Conservation (phyloP, 1,140 invertebrate genomes). For the Sycophaga agraensis region DNA sequence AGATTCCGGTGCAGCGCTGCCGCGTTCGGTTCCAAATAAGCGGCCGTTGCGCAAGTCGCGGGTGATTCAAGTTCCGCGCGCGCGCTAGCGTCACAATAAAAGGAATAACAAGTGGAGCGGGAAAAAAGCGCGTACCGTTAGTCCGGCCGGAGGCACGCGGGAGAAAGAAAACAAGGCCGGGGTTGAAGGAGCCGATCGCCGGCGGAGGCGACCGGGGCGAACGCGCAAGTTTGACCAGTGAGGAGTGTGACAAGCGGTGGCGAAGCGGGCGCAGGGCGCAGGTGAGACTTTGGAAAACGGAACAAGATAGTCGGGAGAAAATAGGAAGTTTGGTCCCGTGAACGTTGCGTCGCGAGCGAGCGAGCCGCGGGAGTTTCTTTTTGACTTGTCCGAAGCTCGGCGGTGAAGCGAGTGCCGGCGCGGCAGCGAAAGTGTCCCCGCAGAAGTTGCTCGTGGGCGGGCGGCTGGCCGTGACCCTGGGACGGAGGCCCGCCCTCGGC, state of each 20-base stretch:
- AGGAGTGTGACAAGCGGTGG: background rate
- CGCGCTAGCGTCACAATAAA: conserved; percentile 7
- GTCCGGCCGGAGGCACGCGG: background rate
- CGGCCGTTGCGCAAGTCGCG: conserved; percentile 18
- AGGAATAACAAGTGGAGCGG: background rate
- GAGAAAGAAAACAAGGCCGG: background rate
- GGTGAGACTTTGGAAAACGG: background rate
- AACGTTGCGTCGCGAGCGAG: no score
- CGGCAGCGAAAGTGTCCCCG: no score
- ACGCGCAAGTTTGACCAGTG: background rate
- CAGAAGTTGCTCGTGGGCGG: no score
- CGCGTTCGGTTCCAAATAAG: conserved; percentile 20
- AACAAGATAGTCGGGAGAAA: no score
- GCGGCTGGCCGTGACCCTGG: no score
- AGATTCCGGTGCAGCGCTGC: conserved; percentile 7
- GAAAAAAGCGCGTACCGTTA: background rate
- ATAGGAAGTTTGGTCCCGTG: no score
- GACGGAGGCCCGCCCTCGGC: no score
- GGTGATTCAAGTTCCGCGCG: conserved; percentile 23
- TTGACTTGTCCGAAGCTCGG: conserved; percentile 17
- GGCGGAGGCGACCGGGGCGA: no score
- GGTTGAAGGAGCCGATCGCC: no score
- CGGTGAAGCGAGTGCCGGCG: background rate
- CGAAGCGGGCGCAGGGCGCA: background rate
- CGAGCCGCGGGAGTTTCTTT: no score